Base-by-base conservation (phyloP, 2,888 invertebrate genomes). In the Cylloceria caligata region DNA sequence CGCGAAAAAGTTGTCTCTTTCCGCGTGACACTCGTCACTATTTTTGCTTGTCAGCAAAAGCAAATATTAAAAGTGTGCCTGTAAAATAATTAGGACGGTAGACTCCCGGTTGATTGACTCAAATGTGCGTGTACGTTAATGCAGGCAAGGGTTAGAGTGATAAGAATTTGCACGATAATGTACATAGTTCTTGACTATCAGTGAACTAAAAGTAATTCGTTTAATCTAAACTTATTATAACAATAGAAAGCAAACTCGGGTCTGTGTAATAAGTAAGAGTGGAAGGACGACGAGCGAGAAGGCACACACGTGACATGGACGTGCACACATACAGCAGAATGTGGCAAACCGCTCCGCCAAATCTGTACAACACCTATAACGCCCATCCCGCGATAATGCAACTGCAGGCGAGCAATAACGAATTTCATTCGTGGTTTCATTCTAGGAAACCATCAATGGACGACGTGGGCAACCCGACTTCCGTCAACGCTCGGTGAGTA, bases 401-500 rank as follows among this genome's bases (percentile, higher is more conserved):
- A 83, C 88, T 92, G 68, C 90, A 89, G 80, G 86, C 89, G 84
- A 91, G 88, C 88, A 91, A 88, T 92, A 92, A 92, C 90, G 90
- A 92, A 89, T 90, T 91, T 88, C 91, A 93, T 91, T 89, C 92
- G 89, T 92, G 92, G 93, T 94, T 92, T 94, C 94, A 93, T 96
- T 96, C 91, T 95, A 97, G 96, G 95, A 97, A 97, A 94, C 97
- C 97, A 88, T 95, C 97, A 85, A 96, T 97, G 93, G 97, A 97
- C 93, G 97, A 97, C 92, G 96, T 97, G 90, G 96, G 96, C 86
- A 97, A 96, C 91, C 95, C 97, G 76, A 96, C 97, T 84, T 97
- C 97, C 87, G 97, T 97, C 90, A 97, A 97, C 94, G 96, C 96
- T 92, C 97, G 97, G 97, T 97, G 94, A 96, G 97, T 96, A 92